Percentiles rank a stretch among this genome's conserved stretches.
Evolutionary conservation across 2,888 invertebrate genomes (phyloP).

Genomic region (Cactoblastis cactorum): DNA sequence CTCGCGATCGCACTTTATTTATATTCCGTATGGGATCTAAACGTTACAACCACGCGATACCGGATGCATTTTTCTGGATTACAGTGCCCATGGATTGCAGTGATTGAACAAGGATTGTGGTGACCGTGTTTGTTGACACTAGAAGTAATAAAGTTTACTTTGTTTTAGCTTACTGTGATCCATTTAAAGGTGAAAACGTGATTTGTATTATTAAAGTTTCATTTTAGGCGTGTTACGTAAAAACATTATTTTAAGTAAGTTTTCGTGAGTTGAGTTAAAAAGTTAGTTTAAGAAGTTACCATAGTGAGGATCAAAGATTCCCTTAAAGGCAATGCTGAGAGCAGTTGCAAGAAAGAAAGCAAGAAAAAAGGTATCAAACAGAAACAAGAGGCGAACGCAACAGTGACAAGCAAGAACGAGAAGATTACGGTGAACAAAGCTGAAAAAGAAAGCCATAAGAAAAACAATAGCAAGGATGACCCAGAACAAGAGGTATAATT

Average conservation of each 20-base stretch:
- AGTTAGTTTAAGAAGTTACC: constrained; percentile 81
- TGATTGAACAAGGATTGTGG: constrained; percentile 49
- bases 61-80: constrained; percentile 59
- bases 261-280: constrained; percentile 26
- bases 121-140: constrained; percentile 20
- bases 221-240: constrained; percentile 18
- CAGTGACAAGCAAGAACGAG: constrained; percentile 71
- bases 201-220: neutral
- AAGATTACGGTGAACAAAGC: constrained; percentile 49
- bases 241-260: constrained; percentile 5
- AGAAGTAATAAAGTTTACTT: neutral
- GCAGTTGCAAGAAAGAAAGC: constrained; percentile 80
- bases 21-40: constrained; percentile 42
- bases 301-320: constrained; percentile 84
- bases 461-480: constrained; percentile 49
- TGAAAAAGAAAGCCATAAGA: constrained; percentile 54
- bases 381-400: constrained; percentile 71
- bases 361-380: constrained; percentile 81
- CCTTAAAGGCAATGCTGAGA: constrained; percentile 80
- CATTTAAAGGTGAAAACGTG: neutral
- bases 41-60: constrained; percentile 29
- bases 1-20: constrained; percentile 60
- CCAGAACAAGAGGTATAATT: constrained; percentile 49
- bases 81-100: constrained; percentile 75
- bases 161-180: neutral